Base-by-base conservation (phyloP, 2,113 vertebrate genomes). In the Capreolus pygargus region DNA sequence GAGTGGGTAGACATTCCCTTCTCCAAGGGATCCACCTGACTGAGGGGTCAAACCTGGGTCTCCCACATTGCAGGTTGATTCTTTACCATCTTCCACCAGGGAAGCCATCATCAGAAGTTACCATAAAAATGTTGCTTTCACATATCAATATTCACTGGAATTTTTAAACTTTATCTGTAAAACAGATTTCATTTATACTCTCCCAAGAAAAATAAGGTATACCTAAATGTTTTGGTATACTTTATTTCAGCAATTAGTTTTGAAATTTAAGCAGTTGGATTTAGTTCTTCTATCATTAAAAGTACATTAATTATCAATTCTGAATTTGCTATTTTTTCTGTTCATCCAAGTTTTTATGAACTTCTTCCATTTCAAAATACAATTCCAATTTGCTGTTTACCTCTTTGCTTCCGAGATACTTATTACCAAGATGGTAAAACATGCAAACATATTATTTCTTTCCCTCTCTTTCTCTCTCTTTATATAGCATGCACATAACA, bases 161-260 rank as follows among this genome's bases (percentile, higher is more conserved):
- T 89, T 58, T 96, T 84, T 79, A 21, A 84, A n/a, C 14, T 50
- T 95, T 64, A 61, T 45, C 10, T 82, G 93, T 91, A 43, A 27
- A 95, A 17, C 94, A 82, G 86, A 76, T 94, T 83, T 91, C 89
- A 84, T 57, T 85, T 86, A 27, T 86, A 33, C 1, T 88, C 8
- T 70, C 6, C 9, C 25, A 76, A 28, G 52, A 52, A 98, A 30
- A 36, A 81, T 84, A 39, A 92, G 0, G 7, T 17, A 88, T 1
- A 92, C 6, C 12, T 81, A 47, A 85, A 79, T 64, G 17, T 16
- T 3, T 1, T 60, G 1, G 2, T 21, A 67, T 5, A 74, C 3
- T 86, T 89, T 36, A 87, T 89, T 95, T 76, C 30, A 82, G 67
- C 21, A 87, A 15, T 47, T 96, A 64, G 50, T 23, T 96, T 95